A percentile compares a stretch with the other conserved stretches of the same genome.
phyloP scores from a whole-genome alignment of 2,888 invertebrate genomes.

The Phymatocera aterrima region DNA sequence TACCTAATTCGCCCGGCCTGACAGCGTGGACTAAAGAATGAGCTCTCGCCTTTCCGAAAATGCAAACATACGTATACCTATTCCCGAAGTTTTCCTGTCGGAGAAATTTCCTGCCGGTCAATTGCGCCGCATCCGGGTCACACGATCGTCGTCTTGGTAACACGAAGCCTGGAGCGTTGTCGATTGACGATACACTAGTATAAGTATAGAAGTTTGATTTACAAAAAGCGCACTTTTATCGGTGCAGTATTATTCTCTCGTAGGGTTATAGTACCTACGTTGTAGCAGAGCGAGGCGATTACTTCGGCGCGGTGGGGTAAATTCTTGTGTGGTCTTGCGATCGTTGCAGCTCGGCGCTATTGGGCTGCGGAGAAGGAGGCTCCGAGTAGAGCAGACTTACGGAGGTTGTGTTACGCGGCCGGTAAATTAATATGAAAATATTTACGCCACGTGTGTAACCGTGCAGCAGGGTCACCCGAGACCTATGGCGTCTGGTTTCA shows the following conservation, averaged over 20 bases:
- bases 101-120: neutral
- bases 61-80: neutral
- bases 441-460: constrained; percentile 64
- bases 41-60: neutral
- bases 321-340: constrained; percentile 36
- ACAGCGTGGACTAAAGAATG: neutral
- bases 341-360: neutral
- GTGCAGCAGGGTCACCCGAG: constrained; percentile 69
- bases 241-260: constrained; percentile 7
- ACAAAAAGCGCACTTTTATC: constrained; percentile 21
- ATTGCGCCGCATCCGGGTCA: constrained; percentile 14
- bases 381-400: constrained; percentile 58
- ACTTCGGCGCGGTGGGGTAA: neutral
- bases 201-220: constrained; percentile 9
- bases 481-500: constrained; percentile 69
- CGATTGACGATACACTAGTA: neutral
- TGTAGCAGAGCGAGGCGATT: too few relatives aligned
- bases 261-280: neutral
- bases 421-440: constrained; percentile 74
- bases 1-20: too few relatives aligned
- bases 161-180: constrained; percentile 1
- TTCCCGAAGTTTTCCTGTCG: neutral
- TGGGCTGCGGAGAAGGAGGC: neutral
- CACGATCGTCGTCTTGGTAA: constrained; percentile 25
- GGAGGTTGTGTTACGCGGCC: constrained; percentile 69